phyloP scores from a whole-genome alignment of 2,113 vertebrate species.

The Myotis yumanensis region DNA sequence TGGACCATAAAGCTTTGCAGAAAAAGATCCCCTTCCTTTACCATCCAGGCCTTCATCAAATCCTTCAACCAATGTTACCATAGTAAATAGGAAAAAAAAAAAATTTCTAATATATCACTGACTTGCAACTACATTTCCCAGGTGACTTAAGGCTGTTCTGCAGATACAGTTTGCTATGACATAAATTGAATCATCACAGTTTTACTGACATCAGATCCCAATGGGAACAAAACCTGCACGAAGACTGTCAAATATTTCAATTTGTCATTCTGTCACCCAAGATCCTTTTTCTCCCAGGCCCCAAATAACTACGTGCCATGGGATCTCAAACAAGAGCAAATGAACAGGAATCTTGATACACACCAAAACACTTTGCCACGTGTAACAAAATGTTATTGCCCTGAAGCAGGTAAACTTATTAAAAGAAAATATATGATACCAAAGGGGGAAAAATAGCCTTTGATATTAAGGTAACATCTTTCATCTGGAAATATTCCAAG shows the following conservation, averaged over 20 bases:
- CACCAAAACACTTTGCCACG: background rate
- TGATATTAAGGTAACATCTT: slow-evolving; percentile 34
- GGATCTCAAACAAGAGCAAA: slow-evolving; percentile 12
- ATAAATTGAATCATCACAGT: background rate
- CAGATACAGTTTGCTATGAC: background rate
- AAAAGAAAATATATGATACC: slow-evolving; percentile 5
- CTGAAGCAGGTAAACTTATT: slow-evolving; percentile 31
- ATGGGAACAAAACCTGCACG: background rate
- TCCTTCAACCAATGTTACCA: background rate
- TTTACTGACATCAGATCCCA: background rate
- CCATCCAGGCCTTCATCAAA: background rate
- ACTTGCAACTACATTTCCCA: background rate
- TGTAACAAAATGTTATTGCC: slow-evolving; percentile 40
- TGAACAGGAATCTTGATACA: slow-evolving; percentile 13
- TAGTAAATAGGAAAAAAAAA: background rate
- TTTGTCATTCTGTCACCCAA: slow-evolving; percentile 34
- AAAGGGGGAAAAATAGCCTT: slow-evolving; percentile 29
- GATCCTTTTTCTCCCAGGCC: background rate
- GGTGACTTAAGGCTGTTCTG: background rate
- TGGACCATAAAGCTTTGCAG: background rate
- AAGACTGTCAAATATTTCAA: slow-evolving; percentile 40
- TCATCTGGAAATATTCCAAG: slow-evolving; percentile 18
- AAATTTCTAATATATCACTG: background rate
- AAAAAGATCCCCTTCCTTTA: background rate
- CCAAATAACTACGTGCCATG: background rate